Base-by-base conservation (phyloP, 2,888 invertebrate species). In the Caenorhabditis afra region DNA sequence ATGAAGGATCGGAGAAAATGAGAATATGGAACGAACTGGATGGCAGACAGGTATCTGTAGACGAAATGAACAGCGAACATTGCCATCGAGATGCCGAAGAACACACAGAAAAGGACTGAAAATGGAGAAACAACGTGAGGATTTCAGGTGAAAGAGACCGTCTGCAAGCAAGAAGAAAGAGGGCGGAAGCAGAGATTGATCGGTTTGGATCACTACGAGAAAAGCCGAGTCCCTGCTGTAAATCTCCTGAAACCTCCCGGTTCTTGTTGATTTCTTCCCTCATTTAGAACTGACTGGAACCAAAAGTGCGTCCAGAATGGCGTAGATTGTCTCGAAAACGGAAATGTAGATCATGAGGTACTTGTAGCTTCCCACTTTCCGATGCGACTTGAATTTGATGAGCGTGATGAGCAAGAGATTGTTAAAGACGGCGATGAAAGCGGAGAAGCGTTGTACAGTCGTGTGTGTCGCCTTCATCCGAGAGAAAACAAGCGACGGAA, bases 21-120 rank as follows among this genome's bases (percentile, higher is more conserved):
- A n/a, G n/a, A n/a, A n/a, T n/a, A n/a, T n/a, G 22, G 2, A 23
- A 45, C 10, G 12, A n/a, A 22, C 59, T 68, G 59, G 52, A 59
- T 8, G 39, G 59, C 52, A 14, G 55, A 57, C 20, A 64, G 16
- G 35, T 62, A 65, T 12, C 73, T 37, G 35, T 73, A 73, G 18
- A 73, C 49, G 14, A 73, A 73, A 37, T 73, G 73, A 41, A 73
- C 18, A 0, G 73, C 55, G 22, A 73, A 73, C 3, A 73, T 5
- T 3, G 65, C 73, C 57, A 73, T 57, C 0, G 73, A 73, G 3
- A 37, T 23, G n/a, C 73, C 73, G 23, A 73, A 73, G 18, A 64
- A 73, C 16, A 52, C 50, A 20, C 68, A 68, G 20, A 52, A 68
- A 11, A 59, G 44, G 7, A 52, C 68, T 68, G 45, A 45, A 68